These are phyloP conservation scores for Heliconius nattereri DNA, from an alignment of 1,140 invertebrate species.

Conservation along the genomic window DNA sequence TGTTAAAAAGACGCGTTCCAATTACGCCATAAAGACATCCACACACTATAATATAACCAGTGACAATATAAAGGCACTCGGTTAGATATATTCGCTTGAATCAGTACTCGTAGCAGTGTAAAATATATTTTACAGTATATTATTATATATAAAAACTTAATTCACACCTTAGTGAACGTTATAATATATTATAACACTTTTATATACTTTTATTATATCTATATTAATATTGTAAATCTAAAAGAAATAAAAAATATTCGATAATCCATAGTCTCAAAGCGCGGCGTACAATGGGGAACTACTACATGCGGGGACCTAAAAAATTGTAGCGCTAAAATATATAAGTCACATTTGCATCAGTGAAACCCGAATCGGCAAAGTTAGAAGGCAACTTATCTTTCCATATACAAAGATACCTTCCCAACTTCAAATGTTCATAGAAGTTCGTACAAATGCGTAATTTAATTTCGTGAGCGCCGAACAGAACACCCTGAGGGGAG, in stretches of 20 bases:
- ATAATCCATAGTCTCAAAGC: too few species aligned
- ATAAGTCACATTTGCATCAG: too few species aligned
- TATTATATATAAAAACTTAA: background rate
- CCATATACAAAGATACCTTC: background rate
- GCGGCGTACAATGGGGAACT: too few species aligned
- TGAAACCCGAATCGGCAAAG: background rate
- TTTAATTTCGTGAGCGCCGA: slow-evolving; percentile 15
- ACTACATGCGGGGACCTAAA: too few species aligned
- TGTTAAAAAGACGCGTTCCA: background rate
- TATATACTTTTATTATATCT: background rate
- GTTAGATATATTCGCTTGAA: slow-evolving; percentile 11
- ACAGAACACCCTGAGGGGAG: slow-evolving; percentile 2
- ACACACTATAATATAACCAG: background rate
- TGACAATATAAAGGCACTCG: slow-evolving; percentile 4
- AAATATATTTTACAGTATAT: background rate
- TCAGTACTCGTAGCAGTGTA: background rate
- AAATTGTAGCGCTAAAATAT: too few species aligned
- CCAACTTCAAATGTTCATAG: background rate
- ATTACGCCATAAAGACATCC: background rate
- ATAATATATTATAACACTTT: background rate
- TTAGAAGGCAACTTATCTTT: background rate
- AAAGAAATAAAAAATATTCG: too few species aligned
- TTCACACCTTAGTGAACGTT: background rate
- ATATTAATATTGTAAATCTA: too few species aligned
- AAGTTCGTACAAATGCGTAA: slow-evolving; percentile 12